Conservation (phyloP, 2,888 invertebrate genomes). For the Lasioglossum pauxillum region DNA sequence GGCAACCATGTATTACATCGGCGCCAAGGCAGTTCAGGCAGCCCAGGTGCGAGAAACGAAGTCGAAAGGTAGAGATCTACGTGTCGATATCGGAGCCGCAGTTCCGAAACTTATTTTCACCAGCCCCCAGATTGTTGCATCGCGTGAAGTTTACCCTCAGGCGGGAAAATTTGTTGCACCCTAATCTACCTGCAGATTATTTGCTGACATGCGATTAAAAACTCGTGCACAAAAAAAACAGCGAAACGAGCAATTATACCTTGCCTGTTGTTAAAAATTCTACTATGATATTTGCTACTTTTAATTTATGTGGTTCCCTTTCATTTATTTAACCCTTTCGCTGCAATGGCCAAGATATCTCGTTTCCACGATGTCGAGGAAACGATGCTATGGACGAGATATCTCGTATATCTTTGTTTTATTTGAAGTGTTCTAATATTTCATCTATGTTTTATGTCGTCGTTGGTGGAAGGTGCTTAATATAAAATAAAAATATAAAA, state of each 20-base stretch:
- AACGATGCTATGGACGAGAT: no score
- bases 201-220: constrained; percentile 1
- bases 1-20: constrained; percentile 74
- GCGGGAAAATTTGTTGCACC: constrained; percentile 16
- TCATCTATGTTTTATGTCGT: no score
- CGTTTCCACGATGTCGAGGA: no score
- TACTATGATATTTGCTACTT: not conserved
- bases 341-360: no score
- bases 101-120: constrained; percentile 20
- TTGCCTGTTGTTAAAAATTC: not conserved
- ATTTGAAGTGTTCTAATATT: no score
- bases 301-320: not conserved
- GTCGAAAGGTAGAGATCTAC: constrained; percentile 39
- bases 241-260: not conserved
- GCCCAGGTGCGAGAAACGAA: constrained; percentile 69
- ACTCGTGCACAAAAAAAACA: not conserved
- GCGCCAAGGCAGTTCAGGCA: constrained; percentile 72
- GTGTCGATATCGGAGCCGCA: constrained; percentile 10
- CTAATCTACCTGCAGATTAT: not conserved
- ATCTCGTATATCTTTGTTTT: no score
- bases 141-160: not conserved
- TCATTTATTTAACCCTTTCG: no score
- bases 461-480: no score
- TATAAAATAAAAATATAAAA: no score
- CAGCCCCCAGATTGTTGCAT: constrained; percentile 9